Evolutionary conservation across 2,113 vertebrate species (phyloP).

Genomic region (Tragelaphus buxtoni): DNA sequence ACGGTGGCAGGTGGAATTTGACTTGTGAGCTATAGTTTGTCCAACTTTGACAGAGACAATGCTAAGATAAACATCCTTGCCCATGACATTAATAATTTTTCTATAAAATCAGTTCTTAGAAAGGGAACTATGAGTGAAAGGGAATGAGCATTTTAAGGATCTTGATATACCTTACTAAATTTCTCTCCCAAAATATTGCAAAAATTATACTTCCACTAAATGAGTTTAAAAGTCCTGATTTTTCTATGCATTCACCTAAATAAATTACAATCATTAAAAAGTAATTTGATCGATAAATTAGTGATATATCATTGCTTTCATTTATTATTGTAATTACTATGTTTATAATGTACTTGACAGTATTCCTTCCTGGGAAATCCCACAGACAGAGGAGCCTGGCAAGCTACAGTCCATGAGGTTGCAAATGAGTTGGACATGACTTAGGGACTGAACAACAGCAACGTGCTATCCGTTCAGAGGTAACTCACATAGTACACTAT

Average conservation of each 20-base stretch:
- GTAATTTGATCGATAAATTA: slow-evolving; percentile 15
- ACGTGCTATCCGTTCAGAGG: not conserved
- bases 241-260: not conserved
- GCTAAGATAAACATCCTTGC: not conserved
- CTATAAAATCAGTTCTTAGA: not conserved
- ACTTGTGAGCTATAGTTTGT: not conserved
- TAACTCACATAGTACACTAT: not conserved
- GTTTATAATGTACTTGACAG: not conserved
- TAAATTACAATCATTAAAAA: not conserved
- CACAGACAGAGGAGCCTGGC: not conserved
- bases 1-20: not conserved
- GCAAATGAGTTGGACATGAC: not conserved
- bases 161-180: not conserved
- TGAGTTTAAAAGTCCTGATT: not conserved
- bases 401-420: not conserved
- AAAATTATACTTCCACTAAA: not conserved
- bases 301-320: not conserved
- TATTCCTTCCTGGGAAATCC: not conserved
- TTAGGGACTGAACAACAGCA: not conserved
- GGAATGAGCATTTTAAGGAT: not conserved
- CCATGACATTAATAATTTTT: not conserved
- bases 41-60: not conserved
- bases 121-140: not conserved
- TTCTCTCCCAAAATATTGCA: not conserved
- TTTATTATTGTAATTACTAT: not conserved